Percentiles rank a stretch among this genome's conserved stretches.
phyloP scores from a whole-genome alignment of 2,888 invertebrate genomes.

The Venustoraphidia nigricollis region DNA sequence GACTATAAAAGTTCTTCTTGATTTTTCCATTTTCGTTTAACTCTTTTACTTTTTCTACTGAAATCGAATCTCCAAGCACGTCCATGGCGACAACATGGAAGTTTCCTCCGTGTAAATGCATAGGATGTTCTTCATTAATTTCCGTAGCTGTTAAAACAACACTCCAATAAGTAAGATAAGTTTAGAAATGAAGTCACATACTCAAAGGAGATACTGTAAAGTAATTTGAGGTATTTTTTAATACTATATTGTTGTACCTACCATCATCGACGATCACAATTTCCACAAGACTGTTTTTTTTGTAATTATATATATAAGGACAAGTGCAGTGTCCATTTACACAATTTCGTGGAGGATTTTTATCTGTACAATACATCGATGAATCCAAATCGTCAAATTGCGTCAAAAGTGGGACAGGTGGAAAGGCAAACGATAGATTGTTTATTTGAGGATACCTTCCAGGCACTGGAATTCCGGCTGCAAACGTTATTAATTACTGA shows the following conservation, averaged over 20 bases:
- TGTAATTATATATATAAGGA: conserved; percentile 19
- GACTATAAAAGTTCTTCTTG: conserved; percentile 22
- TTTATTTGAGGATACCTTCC: conserved; percentile 27
- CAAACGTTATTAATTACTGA: too few species aligned
- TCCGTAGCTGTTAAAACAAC: conserved; percentile 11
- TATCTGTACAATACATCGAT: conserved; percentile 17
- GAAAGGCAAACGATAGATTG: conserved; percentile 23
- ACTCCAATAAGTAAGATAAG: too few species aligned
- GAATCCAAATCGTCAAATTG: conserved; percentile 21
- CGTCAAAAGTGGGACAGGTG: conserved; percentile 25
- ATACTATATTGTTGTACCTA: conserved; percentile 8
- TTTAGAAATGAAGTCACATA: too few species aligned
- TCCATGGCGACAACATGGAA: conserved; percentile 24
- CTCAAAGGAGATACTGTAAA: too few species aligned
- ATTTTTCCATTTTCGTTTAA: conserved; percentile 22
- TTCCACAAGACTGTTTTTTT: conserved; percentile 23
- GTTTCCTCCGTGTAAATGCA: conserved; percentile 27
- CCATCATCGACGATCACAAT: conserved; percentile 27
- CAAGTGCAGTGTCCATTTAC: conserved; percentile 24
- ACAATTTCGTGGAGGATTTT: conserved; percentile 19
- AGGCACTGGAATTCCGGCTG: conserved; percentile 4
- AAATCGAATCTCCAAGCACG: conserved; percentile 18
- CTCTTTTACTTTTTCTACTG: conserved; percentile 19
- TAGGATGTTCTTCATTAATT: conserved; percentile 21
- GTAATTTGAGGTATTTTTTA: too few species aligned